These are phyloP conservation scores for Drosophila vallismaia DNA, from an alignment of 2,888 invertebrate genomes.

Conservation along the genomic window DNA sequence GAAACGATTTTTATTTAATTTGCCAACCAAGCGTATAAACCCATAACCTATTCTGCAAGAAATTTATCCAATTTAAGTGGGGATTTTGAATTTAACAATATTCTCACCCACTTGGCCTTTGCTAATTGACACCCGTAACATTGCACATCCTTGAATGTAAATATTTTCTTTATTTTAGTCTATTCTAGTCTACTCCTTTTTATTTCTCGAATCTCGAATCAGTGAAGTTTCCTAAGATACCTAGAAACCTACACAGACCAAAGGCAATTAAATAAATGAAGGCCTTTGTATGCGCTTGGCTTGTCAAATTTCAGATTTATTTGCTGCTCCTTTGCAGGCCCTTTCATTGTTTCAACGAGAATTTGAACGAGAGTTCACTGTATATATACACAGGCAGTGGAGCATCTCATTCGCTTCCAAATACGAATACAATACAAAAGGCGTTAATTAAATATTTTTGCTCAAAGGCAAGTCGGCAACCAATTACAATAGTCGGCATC, in stretches of 20 bases:
- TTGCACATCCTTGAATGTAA: background rate
- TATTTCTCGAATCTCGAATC: background rate
- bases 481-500: conserved; percentile 51
- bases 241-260: conserved; percentile 5
- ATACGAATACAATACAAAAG: conserved; percentile 36
- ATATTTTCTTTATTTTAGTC: conserved; percentile 2
- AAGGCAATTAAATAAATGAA: conserved; percentile 37
- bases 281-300: conserved; percentile 32
- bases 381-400: conserved; percentile 9
- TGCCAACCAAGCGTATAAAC: conserved; percentile 26
- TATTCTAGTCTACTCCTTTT: background rate
- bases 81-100: conserved; percentile 25
- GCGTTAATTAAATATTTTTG: conserved; percentile 72
- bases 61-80: conserved; percentile 28
- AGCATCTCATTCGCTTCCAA: conserved; percentile 16
- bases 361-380: conserved; percentile 9
- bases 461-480: conserved; percentile 58
- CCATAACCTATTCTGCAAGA: conserved; percentile 14
- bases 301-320: conserved; percentile 44
- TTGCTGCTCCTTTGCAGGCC: conserved; percentile 26
- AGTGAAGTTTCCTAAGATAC: background rate
- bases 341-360: conserved; percentile 13
- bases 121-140: conserved; percentile 19
- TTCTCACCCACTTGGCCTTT: conserved; percentile 23
- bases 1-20: conserved; percentile 32